A percentile compares a stretch with the other conserved stretches of the same genome.
phyloP scores from a whole-genome alignment of 1,140 invertebrate species.

The Apis cerana region DNA sequence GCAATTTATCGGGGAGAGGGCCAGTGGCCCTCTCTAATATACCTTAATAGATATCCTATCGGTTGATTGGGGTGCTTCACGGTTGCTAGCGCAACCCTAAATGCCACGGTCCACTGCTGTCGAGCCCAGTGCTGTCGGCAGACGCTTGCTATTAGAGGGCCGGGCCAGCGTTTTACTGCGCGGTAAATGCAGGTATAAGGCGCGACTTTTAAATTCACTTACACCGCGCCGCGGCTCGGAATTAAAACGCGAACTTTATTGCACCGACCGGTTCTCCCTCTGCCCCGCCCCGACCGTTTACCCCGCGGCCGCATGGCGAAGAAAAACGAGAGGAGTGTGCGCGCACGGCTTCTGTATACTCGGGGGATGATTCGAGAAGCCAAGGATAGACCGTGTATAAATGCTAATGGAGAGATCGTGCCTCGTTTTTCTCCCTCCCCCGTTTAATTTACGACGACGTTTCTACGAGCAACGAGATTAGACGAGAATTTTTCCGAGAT shows the following conservation, averaged over 20 bases:
- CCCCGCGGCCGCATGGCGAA: conserved; percentile 9
- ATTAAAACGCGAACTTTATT: conserved; percentile 69
- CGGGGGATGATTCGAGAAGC: neutral
- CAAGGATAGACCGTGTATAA: no score
- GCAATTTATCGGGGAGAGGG: conserved; percentile 56
- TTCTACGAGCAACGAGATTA: no score
- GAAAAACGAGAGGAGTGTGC: conserved; percentile 12
- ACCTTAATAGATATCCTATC: conserved; percentile 67
- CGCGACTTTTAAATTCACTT: conserved; percentile 70
- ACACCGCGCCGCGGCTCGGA: conserved; percentile 44
- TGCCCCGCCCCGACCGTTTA: conserved; percentile 22
- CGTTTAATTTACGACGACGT: neutral
- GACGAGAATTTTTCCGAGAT: no score
- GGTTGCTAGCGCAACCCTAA: conserved; percentile 58
- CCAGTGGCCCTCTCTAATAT: conserved; percentile 52
- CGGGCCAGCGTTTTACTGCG: conserved; percentile 57
- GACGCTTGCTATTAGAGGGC: conserved; percentile 60
- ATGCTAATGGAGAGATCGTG: neutral
- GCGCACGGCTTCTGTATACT: conserved; percentile 28
- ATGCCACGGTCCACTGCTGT: conserved; percentile 25
- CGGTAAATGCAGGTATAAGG: conserved; percentile 69
- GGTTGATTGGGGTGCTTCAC: conserved; percentile 57
- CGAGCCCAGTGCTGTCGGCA: conserved; percentile 39
- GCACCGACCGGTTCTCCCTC: conserved; percentile 60
- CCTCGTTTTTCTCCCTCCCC: neutral